Evolutionary conservation across 2,888 invertebrate species (phyloP), one percentile per base, ranked within the genome.

Genomic region (Rhodophaea formosa): DNA sequence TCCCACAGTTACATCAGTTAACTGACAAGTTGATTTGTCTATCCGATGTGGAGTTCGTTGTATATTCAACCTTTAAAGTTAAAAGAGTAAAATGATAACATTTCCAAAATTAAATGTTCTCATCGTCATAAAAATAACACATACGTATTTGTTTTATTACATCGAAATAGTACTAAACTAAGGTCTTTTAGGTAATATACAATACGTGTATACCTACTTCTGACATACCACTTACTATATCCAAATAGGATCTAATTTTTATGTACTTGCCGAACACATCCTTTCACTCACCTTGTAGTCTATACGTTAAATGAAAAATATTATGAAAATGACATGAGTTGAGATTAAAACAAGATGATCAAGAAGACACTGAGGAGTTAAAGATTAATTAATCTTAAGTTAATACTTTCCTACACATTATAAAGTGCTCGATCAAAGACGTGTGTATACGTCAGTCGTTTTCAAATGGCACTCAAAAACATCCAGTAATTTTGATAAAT

Each of bases 401-500:
- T 39, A 39, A 39, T 39, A 39, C 8, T 39, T 12, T 39, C 39
- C 12, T 39, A 39, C 42, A 12, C 39, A 39, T 39, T n/a, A n/a
- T n/a, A n/a, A 2, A 10, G 39, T 39, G 39, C 39, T 39, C n/a
- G n/a, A 72, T 72, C 74, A 74, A 74, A 39, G 39, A 39, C 39
- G 39, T n/a, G n/a, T 39, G 72, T 68, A 57, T n/a, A 39, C 12
- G n/a, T 39, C 35, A 10, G n/a, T 39, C 45, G 49, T 44, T 53
- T 54, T 35, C 49, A 59, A 61, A 65, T 65, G 65, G 65, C 65
- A 65, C 65, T 56, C 56, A 59, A 54, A 57, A 57, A 60, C 23
- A 57, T 58, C 46, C 15, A 58, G 32, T 30, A 75, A 73, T 74
- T 75, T 74, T 67, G 72, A 74, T 60, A 44, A 23, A 69, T 63